Evolutionary conservation across 2,113 vertebrate species (phyloP).

Genomic region (Hymenochirus boettgeri): DNA sequence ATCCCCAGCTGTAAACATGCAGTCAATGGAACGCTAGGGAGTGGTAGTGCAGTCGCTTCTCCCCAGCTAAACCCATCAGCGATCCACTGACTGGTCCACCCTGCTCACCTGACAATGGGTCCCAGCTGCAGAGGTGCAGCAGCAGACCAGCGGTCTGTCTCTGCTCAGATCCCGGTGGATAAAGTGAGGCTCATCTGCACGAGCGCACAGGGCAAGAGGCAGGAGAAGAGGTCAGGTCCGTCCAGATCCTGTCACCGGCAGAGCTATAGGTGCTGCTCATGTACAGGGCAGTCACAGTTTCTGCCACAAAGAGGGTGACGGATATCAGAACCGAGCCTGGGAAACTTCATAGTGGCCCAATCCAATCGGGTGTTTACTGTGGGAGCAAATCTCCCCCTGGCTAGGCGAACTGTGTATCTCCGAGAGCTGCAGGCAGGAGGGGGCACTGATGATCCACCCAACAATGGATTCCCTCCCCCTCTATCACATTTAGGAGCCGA

Average conservation of each 20-base stretch:
- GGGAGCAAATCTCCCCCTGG: background rate
- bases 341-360: constrained; percentile 75
- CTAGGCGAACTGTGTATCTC: background rate
- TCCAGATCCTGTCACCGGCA: constrained; percentile 87
- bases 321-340: constrained; percentile 86
- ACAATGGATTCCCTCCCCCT: constrained; percentile 17
- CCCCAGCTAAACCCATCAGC: background rate
- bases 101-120: constrained; percentile 81
- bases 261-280: constrained; percentile 83
- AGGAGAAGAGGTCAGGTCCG: constrained; percentile 86
- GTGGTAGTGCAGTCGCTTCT: background rate
- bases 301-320: constrained; percentile 84
- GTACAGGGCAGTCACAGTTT: constrained; percentile 80
- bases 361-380: background rate
- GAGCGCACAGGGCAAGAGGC: constrained; percentile 80
- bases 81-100: background rate
- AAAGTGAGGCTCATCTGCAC: constrained; percentile 92
- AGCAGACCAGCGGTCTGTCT: constrained; percentile 88
- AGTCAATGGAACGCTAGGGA: background rate
- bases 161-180: constrained; percentile 90
- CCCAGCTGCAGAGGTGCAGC: constrained; percentile 89
- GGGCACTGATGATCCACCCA: constrained; percentile 18
- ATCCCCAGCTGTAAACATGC: background rate
- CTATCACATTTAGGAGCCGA: background rate
- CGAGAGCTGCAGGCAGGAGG: constrained; percentile 9